A percentile compares a stretch with the other conserved stretches of the same genome.
Conservation (phyloP, 2,113 vertebrate species). For the Bostrychus sinensis region DNA sequence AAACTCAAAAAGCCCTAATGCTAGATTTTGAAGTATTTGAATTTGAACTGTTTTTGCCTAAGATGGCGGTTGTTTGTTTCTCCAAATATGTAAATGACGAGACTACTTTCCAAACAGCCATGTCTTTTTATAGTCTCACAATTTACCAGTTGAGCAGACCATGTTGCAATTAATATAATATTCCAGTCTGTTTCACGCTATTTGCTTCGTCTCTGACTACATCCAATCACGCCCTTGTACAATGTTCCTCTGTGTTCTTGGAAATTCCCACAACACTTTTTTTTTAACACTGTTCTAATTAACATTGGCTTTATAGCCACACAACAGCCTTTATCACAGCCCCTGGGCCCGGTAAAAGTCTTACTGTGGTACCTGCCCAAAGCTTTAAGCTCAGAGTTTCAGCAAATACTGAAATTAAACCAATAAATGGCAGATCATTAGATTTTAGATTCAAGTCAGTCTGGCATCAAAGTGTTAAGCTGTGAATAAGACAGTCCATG, state of each 20-base stretch:
- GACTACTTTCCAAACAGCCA: slow-evolving; percentile 33
- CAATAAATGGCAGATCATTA: neutral
- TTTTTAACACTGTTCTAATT: slow-evolving; percentile 49
- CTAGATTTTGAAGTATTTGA: slow-evolving; percentile 3
- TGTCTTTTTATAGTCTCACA: slow-evolving; percentile 14
- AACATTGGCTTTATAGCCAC: slow-evolving; percentile 28
- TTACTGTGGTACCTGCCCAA: neutral
- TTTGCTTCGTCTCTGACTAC: slow-evolving; percentile 21
- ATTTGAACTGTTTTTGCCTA: neutral
- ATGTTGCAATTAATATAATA: slow-evolving; percentile 29
- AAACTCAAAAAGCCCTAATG: neutral
- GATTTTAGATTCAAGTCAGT: neutral
- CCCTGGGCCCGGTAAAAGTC: slow-evolving; percentile 12
- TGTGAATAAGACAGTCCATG: no score
- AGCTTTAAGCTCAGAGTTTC: neutral
- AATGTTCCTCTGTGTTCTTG: slow-evolving; percentile 22
- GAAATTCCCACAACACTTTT: slow-evolving; percentile 27
- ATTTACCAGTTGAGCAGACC: slow-evolving; percentile 31
- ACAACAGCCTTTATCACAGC: slow-evolving; percentile 22
- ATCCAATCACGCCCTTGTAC: slow-evolving; percentile 28
- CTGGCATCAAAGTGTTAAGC: no score
- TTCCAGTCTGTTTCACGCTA: slow-evolving; percentile 26
- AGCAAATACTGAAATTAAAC: slow-evolving; percentile 16
- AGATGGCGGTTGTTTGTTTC: slow-evolving; percentile 20
- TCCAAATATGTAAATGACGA: slow-evolving; percentile 24